Conservation (phyloP, 2,797 vertebrate genomes). For the Sternotherus odoratus region DNA sequence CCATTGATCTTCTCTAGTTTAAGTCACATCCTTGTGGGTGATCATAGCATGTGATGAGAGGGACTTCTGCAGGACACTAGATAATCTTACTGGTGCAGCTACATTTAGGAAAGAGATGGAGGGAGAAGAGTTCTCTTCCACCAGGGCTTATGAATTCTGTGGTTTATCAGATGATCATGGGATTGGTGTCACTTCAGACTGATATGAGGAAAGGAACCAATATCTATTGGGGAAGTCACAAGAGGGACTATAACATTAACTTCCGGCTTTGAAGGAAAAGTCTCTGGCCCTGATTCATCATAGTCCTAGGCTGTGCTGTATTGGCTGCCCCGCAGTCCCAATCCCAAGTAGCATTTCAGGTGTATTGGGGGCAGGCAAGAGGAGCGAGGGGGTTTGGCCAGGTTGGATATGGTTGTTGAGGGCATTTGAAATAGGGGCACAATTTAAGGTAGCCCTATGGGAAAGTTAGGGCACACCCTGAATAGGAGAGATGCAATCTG, state of each 20-base stretch:
- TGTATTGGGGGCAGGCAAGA: fast-evolving
- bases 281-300: not conserved
- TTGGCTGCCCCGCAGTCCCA: not conserved
- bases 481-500: not conserved
- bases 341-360: not conserved
- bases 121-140: not conserved
- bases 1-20: not conserved
- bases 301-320: not conserved
- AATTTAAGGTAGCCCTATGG: not conserved
- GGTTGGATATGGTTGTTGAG: fast-evolving
- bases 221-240: not conserved
- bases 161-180: not conserved
- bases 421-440: not conserved
- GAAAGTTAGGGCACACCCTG: not conserved
- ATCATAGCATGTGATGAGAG: not conserved
- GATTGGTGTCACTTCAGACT: not conserved
- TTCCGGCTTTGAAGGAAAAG: not conserved
- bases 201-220: not conserved
- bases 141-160: not conserved
- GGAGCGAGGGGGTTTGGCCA: fast-evolving
- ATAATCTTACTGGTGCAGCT: not conserved
- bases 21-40: not conserved
- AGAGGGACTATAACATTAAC: not conserved
- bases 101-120: slow-evolving; percentile 1
- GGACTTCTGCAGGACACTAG: not conserved